Percentiles rank a stretch among this genome's conserved stretches.
Evolutionary conservation across 2,888 invertebrate species (phyloP).

Genomic region (Baronia brevicornis): DNA sequence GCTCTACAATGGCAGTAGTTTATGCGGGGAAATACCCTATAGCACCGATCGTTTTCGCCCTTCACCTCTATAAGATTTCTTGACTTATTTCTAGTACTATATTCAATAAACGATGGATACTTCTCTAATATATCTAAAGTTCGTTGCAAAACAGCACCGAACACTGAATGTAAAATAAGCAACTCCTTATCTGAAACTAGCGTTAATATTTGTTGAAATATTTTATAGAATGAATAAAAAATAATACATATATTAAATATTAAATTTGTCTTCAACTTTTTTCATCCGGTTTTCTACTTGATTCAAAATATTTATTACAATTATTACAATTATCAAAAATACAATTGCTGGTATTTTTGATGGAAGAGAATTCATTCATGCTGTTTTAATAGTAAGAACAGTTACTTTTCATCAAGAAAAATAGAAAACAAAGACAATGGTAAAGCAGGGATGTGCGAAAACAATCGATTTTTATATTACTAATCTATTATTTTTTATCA

Average conservation of each 20-base stretch:
- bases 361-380: too few relatives aligned
- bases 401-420: too few relatives aligned
- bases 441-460: too few relatives aligned
- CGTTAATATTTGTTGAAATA: neutral
- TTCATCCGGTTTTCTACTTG: conserved; percentile 33
- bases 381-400: too few relatives aligned
- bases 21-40: conserved; percentile 77
- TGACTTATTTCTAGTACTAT: conserved; percentile 46
- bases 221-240: neutral
- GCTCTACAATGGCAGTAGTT: conserved; percentile 82
- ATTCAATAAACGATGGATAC: conserved; percentile 62
- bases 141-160: conserved; percentile 74
- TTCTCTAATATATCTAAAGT: conserved; percentile 79
- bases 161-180: conserved; percentile 72
- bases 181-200: conserved; percentile 76
- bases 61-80: conserved; percentile 76
- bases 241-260: conserved; percentile 5
- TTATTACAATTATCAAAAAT: too few relatives aligned
- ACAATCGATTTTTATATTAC: too few relatives aligned
- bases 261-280: conserved; percentile 25
- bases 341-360: conserved; percentile 30
- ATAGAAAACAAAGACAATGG: too few relatives aligned
- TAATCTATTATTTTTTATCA: too few relatives aligned
- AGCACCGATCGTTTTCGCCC: conserved; percentile 70
- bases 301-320: conserved; percentile 32